Evolutionary conservation across 2,113 vertebrate species (phyloP).

Genomic region (Bos indicus): DNA sequence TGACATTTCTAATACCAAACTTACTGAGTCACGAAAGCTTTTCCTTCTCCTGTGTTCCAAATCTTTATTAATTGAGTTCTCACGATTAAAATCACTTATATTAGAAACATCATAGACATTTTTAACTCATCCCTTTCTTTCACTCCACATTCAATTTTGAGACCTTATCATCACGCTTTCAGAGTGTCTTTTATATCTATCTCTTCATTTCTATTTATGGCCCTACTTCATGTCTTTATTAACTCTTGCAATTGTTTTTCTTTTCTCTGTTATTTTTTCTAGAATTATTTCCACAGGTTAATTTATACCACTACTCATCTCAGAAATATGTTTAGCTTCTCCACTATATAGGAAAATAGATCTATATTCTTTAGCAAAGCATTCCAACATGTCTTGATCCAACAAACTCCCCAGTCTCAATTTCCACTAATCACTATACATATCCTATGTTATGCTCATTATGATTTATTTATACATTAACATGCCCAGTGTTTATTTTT

Average conservation of each 20-base stretch:
- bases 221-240: not conserved
- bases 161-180: not conserved
- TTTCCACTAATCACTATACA: not conserved
- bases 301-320: not conserved
- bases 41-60: not conserved
- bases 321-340: not conserved
- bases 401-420: not conserved
- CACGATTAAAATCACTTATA: not conserved
- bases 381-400: not conserved
- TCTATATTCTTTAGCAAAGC: not conserved
- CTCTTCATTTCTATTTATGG: not conserved
- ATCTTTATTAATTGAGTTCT: not conserved
- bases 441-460: not conserved
- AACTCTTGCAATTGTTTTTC: not conserved
- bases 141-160: not conserved
- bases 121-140: not conserved
- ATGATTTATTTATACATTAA: not conserved
- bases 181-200: not conserved
- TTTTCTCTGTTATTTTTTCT: not conserved
- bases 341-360: not conserved
- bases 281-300: not conserved
- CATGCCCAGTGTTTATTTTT: not conserved
- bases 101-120: not conserved
- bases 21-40: conserved; percentile 1
- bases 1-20: conserved; percentile 38